Evolutionary conservation across 2,113 vertebrate genomes (phyloP), one percentile per base, ranked within the genome.

Genomic region (Mesocricetus auratus): DNA sequence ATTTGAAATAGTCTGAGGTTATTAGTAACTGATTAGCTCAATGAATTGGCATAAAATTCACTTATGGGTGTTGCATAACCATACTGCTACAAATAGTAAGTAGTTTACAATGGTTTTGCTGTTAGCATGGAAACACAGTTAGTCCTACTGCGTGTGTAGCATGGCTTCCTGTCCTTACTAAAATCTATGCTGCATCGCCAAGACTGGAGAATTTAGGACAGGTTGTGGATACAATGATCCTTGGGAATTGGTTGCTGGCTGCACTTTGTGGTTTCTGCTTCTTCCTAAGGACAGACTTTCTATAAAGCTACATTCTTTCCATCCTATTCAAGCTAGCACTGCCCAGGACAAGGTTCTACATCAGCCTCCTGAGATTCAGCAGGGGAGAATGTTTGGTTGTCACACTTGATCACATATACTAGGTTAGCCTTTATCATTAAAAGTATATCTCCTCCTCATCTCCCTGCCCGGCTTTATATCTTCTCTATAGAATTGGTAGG

Each of bases 1-100:
- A 29, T 22, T 24, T 58, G 53, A 90, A 96, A 73, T 68, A 71
- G 29, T 71, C 33, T 86, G 71, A 90, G 45, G 33, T 90, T 92
- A 56, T 77, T 86, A 69, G 39, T 17, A 58, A 69, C n/a, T 26
- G 17, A 71, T 94, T 85, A 39, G 9, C 21, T 93, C 69, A 90
- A 21, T 95, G 78, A 73, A 24, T 50, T 26, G 42, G 10, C 68
- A 21, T 58, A 66, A 0, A n/a, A 42, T 33, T 29, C 24, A 17
- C 56, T 29, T 16, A 62, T 75, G 7, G 58, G 42, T 83, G 50
- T 3, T 53, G 11, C 17, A 17, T 16, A 60, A 47, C 15, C 12
- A 71, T 36, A 33, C 19, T 3, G 24, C 31, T 36, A 26, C 26
- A 78, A n/a, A 42, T 74, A 47, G 7, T n/a, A 90, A 85, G 22